These are phyloP conservation scores for Panulirus ornatus DNA, from an alignment of 1,140 invertebrate genomes.

Conservation along the genomic window DNA sequence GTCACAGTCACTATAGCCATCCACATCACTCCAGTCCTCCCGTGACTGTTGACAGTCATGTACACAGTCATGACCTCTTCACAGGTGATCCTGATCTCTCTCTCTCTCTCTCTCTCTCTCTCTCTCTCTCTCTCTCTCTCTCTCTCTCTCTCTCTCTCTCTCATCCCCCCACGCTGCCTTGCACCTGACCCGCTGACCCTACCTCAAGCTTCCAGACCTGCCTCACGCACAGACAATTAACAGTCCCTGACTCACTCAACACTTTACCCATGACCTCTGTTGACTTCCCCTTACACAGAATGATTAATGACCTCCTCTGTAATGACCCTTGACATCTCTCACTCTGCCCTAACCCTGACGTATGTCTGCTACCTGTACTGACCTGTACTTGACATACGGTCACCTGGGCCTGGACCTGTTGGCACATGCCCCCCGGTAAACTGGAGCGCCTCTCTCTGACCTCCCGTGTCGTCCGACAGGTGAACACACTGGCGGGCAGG, in stretches of 20 bases:
- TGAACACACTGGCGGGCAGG: slow-evolving; percentile 70
- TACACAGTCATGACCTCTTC: too few species aligned
- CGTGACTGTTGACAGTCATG: too few species aligned
- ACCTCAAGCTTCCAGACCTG: background rate
- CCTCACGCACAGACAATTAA: background rate
- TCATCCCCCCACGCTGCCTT: background rate
- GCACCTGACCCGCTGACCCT: background rate
- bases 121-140: background rate
- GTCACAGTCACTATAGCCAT: too few species aligned
- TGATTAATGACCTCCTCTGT: background rate
- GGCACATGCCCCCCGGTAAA: background rate
- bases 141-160: background rate
- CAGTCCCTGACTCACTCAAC: background rate
- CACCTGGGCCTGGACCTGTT: background rate
- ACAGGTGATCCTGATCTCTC: background rate
- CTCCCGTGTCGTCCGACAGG: slow-evolving; percentile 21
- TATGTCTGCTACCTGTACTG: too few species aligned
- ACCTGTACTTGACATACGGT: background rate
- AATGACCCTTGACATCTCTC: background rate
- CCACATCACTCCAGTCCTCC: too few species aligned
- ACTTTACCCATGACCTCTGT: too few species aligned
- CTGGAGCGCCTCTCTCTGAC: background rate
- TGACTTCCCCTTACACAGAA: too few species aligned
- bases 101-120: background rate
- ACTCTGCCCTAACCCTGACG: background rate